A percentile compares a stretch with the other conserved stretches of the same genome.
Evolutionary conservation across 2,888 invertebrate species (phyloP).

Genomic region (Cerastis rubricosa): DNA sequence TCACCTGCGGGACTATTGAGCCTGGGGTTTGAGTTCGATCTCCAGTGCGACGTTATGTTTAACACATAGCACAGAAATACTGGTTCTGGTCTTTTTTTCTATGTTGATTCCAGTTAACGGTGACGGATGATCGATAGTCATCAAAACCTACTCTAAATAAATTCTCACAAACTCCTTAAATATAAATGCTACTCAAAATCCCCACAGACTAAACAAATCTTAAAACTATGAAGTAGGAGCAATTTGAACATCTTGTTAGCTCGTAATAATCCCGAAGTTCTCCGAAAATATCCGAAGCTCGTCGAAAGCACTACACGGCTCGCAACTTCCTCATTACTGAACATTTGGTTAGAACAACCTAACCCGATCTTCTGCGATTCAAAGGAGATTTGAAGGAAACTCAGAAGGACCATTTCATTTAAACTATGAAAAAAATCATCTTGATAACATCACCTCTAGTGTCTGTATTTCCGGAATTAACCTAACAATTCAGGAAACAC

Average conservation of each 20-base stretch:
- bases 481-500: not conserved
- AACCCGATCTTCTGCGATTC: slow-evolving; percentile 23
- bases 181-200: not conserved
- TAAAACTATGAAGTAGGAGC: slow-evolving; percentile 27
- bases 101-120: too few species aligned
- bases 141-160: not conserved
- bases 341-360: slow-evolving; percentile 58
- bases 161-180: slow-evolving; percentile 15
- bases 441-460: not conserved
- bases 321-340: slow-evolving; percentile 61
- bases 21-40: not conserved
- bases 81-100: not conserved
- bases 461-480: not conserved
- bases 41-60: not conserved
- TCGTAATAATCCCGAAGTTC: slow-evolving; percentile 40
- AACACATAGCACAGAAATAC: too few species aligned
- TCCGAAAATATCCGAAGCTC: slow-evolving; percentile 18
- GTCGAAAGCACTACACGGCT: slow-evolving; percentile 36
- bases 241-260: slow-evolving; percentile 46
- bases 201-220: slow-evolving; percentile 23
- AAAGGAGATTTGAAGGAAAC: not conserved
- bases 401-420: slow-evolving; percentile 28
- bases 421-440: not conserved
- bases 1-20: not conserved
- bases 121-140: too few species aligned